Evolutionary conservation across 2,888 invertebrate species (phyloP).

Genomic region (Catocala nupta): DNA sequence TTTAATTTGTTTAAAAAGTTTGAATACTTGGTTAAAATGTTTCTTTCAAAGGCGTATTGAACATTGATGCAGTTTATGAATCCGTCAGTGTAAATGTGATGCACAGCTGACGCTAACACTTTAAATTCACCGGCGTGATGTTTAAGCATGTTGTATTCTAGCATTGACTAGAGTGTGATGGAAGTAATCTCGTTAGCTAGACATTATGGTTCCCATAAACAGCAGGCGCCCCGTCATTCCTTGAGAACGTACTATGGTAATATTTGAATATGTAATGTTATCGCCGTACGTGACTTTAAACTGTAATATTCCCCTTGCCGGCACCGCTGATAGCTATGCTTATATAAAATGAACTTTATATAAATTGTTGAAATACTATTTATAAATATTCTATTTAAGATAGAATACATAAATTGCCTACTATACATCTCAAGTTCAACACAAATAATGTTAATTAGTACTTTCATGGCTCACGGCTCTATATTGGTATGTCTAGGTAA

Average conservation of each 20-base stretch:
- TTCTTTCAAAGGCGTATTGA: no score
- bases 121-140: no score
- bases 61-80: no score
- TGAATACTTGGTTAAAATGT: no score
- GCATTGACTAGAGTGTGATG: not conserved
- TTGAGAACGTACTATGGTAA: conserved; percentile 13
- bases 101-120: no score
- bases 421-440: not conserved
- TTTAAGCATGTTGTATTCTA: no score
- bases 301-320: not conserved
- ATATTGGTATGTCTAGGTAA: conserved; percentile 16
- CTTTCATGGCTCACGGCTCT: not conserved
- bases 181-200: conserved; percentile 27
- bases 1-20: no score
- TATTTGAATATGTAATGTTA: conserved; percentile 23
- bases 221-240: conserved; percentile 20
- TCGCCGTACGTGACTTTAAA: conserved; percentile 3
- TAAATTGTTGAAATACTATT: not conserved
- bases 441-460: not conserved
- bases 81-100: no score
- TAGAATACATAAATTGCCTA: no score
- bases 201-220: conserved; percentile 33
- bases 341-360: not conserved
- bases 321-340: not conserved
- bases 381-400: no score